These are phyloP conservation scores for Microcebus ravelobensis DNA, from an alignment of 2,113 vertebrate species.

Conservation along the genomic window DNA sequence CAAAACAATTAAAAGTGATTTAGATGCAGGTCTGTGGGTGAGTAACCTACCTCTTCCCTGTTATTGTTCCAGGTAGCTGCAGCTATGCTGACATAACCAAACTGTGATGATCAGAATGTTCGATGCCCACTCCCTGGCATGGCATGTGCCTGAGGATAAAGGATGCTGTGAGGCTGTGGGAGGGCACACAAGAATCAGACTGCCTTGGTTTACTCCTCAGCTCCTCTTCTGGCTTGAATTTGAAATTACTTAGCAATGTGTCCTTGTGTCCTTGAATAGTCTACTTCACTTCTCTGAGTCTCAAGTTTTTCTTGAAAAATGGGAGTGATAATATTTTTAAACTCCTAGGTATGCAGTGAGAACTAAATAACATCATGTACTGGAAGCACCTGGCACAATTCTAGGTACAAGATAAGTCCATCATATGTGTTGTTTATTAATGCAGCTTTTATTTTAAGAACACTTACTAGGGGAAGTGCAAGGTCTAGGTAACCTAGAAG, in stretches of 20 bases:
- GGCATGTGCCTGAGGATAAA: accelerated
- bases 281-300: neutral
- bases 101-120: neutral
- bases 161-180: neutral
- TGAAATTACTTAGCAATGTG: neutral
- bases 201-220: neutral
- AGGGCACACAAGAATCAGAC: neutral
- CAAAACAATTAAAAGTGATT: neutral
- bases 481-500: neutral
- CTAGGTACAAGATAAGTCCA: neutral
- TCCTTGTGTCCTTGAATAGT: neutral
- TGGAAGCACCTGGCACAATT: neutral
- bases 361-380: neutral
- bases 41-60: neutral
- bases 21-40: neutral
- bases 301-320: neutral
- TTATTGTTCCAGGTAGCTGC: neutral
- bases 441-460: neutral
- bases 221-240: neutral
- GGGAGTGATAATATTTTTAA: neutral
- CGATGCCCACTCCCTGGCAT: neutral
- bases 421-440: neutral
- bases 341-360: neutral
- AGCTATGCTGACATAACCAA: neutral
- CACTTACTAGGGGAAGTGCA: neutral